Evolutionary conservation across 1,140 invertebrate genomes (phyloP), one percentile per base, ranked within the genome.

Genomic region (Tetragonula clypearis): DNA sequence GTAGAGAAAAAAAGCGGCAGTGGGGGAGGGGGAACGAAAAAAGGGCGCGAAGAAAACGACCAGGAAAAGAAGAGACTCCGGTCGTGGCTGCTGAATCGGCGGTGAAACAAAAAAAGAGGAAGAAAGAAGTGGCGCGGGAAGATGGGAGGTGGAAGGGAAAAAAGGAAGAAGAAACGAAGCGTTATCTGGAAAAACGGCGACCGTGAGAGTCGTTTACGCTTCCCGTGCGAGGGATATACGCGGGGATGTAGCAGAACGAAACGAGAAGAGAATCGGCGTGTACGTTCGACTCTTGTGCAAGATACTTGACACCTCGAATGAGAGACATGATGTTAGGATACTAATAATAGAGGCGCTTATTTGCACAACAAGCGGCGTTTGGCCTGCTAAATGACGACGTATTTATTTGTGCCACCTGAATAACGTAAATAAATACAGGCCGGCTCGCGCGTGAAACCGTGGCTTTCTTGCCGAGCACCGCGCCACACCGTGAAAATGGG

Each of bases 291-390:
- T 72, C 76, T 72, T 72, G 58, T 53, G 79, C 56, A 53, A 81
- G 56, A 26, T 69, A 77, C 72, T 82, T 65, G 84, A 78, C 77
- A 77, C 82, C 79, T 87, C 82, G 35, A 85, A 85, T 79, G 82
- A 74, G 83, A 81, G 69, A 68, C 83, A 30, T 56, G 60, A 80
- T 56, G 77, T 85, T 80, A 66, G 83, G 68, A 80, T 80, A 80
- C 83, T 85, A 85, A 80, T 85, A 80, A 74, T 74, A 80, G 77
- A 79, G 69, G 19, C 19, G 78, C 53, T 85, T 85, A 74, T 85
- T 80, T 79, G 78, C 69, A 65, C 68, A 69, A 73, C 58, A 79
- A 62, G 41, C 58, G 35, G 58, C 49, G 66, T 79, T 73, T 58
- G 17, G n/a, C 68, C 26, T 17, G 66, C 55, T 73, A 72, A 79